Evolutionary conservation across 1,140 invertebrate genomes (phyloP).

Genomic region (Cydia splendana): DNA sequence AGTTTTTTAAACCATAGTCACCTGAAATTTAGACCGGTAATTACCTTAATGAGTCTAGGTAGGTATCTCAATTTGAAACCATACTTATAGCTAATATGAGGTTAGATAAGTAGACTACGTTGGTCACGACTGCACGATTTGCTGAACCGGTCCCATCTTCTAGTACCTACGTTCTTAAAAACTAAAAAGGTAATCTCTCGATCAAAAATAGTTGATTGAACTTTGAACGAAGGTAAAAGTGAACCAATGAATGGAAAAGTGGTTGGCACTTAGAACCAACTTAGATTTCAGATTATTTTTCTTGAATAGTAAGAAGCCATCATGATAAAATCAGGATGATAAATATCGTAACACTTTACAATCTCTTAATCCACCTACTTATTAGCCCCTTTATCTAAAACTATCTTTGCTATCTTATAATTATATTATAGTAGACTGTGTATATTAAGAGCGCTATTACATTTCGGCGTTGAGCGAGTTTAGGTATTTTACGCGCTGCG

Average conservation of each 20-base stretch:
- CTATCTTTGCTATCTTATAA: no score
- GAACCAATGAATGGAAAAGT: constrained; percentile 1
- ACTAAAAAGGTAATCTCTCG: constrained; percentile 17
- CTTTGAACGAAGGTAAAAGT: constrained; percentile 25
- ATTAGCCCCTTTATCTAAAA: no score
- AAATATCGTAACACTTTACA: no score
- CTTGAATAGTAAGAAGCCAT: neutral
- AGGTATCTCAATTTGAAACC: neutral
- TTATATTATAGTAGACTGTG: no score
- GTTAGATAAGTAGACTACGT: neutral
- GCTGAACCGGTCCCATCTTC: neutral
- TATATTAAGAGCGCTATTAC: no score
- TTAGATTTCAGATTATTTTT: neutral
- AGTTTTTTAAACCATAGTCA: neutral
- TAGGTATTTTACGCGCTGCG: no score
- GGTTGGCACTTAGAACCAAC: neutral
- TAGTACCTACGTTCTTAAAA: neutral
- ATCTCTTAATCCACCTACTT: no score
- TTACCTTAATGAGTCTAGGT: neutral
- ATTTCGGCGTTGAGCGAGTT: no score
- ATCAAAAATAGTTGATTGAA: constrained; percentile 11
- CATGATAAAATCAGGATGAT: neutral
- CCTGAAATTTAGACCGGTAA: neutral
- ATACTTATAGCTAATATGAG: no score
- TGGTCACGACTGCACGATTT: constrained; percentile 15